Evolutionary conservation across 2,888 invertebrate genomes (phyloP).

Genomic region (Callyntrura sp.): DNA sequence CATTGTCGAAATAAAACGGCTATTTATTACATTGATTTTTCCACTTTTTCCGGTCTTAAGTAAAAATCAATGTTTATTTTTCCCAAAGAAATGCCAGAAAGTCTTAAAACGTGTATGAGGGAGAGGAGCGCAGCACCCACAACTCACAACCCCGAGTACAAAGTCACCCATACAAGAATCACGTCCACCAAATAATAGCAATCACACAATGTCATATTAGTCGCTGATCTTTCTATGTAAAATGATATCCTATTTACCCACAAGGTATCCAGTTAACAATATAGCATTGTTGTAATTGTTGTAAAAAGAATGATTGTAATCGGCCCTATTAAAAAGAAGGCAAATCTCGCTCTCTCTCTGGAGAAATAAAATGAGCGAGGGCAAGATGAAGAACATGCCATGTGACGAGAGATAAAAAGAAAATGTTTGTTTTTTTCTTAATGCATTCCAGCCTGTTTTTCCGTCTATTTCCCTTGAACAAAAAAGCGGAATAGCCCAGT

Average conservation of each 20-base stretch:
- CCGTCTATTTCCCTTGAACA: not conserved
- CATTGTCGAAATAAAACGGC: not conserved
- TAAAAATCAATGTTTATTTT: constrained; percentile 67
- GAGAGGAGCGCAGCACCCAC: not conserved
- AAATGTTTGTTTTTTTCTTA: constrained; percentile 57
- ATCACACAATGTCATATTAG: constrained; percentile 19
- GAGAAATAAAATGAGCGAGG: not conserved
- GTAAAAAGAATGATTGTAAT: constrained; percentile 18
- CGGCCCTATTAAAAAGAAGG: not conserved
- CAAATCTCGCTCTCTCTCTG: not conserved
- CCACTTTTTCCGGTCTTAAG: constrained; percentile 57
- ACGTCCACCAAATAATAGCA: not conserved
- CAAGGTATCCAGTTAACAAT: constrained; percentile 5
- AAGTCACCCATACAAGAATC: constrained; percentile 7
- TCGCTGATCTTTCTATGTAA: not conserved
- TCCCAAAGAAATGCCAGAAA: constrained; percentile 25
- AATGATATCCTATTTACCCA: not conserved
- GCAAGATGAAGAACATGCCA: not conserved
- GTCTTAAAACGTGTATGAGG: not conserved
- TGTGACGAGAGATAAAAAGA: constrained; percentile 33
- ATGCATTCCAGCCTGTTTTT: constrained; percentile 23
- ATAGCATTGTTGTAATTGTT: constrained; percentile 43
- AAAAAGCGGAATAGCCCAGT: not conserved
- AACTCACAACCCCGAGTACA: constrained; percentile 30
- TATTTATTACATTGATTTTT: constrained; percentile 50